These are phyloP conservation scores for Hirundichthys speculiger DNA, from an alignment of 2,113 vertebrate species.

Conservation along the genomic window DNA sequence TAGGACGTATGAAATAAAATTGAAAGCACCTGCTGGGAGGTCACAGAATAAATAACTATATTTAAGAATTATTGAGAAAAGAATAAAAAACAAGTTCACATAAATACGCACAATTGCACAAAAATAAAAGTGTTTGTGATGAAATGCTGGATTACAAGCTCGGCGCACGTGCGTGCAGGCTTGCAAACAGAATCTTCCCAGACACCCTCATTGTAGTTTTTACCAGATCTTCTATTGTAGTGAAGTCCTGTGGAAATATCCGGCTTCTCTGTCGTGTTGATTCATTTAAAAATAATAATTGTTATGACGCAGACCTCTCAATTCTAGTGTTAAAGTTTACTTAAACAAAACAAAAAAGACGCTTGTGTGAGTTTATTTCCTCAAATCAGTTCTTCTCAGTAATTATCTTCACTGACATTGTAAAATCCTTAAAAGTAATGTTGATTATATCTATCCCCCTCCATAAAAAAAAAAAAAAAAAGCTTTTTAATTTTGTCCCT, in stretches of 20 bases:
- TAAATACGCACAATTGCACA: background rate
- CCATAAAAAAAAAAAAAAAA: no score
- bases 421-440: no score
- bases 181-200: slow-evolving; percentile 9
- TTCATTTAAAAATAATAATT: no score
- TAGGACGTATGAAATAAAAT: background rate
- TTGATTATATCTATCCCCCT: no score
- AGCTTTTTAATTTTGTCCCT: no score
- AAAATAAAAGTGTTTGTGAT: slow-evolving; percentile 8
- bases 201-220: slow-evolving; percentile 22
- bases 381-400: no score
- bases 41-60: slow-evolving; percentile 2
- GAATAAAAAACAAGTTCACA: background rate
- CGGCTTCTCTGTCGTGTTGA: no score
- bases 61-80: background rate
- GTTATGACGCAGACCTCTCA: no score
- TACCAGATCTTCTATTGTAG: background rate
- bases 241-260: slow-evolving; percentile 10
- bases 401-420: no score
- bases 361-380: no score
- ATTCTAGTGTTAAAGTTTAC: no score
- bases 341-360: no score
- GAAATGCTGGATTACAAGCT: slow-evolving; percentile 15
- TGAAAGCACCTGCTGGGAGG: background rate
- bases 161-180: slow-evolving; percentile 23